phyloP scores from a whole-genome alignment of 1,140 invertebrate species.

The Zaprionus vittiger region DNA sequence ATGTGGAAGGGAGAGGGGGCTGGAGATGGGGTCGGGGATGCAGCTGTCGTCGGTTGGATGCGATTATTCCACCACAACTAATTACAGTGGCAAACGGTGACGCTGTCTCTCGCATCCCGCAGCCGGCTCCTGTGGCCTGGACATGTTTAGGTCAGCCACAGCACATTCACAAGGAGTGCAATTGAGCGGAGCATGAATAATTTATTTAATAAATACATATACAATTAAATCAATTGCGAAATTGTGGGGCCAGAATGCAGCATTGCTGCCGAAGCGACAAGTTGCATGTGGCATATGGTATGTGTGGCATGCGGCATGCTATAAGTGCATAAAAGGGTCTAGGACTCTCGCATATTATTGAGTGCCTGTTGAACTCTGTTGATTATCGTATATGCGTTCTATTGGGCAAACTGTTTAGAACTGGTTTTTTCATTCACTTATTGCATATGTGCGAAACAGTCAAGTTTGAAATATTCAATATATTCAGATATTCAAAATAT shows the following conservation, averaged over 20 bases:
- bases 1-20: neutral
- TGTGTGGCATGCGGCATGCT: slow-evolving; percentile 12
- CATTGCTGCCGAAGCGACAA: slow-evolving; percentile 9
- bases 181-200: slow-evolving; percentile 74
- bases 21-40: neutral
- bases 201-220: slow-evolving; percentile 83
- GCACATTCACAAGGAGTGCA: slow-evolving; percentile 72
- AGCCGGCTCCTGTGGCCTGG: slow-evolving; percentile 47
- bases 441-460: no score
- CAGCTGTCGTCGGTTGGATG: slow-evolving; percentile 66
- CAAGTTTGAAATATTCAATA: no score
- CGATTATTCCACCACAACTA: slow-evolving; percentile 82
- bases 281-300: slow-evolving; percentile 2
- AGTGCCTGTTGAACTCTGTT: neutral
- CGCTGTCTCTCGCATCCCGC: neutral
- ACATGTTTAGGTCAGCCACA: slow-evolving; percentile 80
- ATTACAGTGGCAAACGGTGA: slow-evolving; percentile 77
- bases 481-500: no score
- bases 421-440: no score
- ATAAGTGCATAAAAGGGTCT: neutral
- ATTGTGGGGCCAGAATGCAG: slow-evolving; percentile 16
- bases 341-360: neutral
- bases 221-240: slow-evolving; percentile 81
- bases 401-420: no score
- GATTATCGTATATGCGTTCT: neutral